Evolutionary conservation across 1,140 invertebrate genomes (phyloP).

Genomic region (Trigoniulus corallinus): DNA sequence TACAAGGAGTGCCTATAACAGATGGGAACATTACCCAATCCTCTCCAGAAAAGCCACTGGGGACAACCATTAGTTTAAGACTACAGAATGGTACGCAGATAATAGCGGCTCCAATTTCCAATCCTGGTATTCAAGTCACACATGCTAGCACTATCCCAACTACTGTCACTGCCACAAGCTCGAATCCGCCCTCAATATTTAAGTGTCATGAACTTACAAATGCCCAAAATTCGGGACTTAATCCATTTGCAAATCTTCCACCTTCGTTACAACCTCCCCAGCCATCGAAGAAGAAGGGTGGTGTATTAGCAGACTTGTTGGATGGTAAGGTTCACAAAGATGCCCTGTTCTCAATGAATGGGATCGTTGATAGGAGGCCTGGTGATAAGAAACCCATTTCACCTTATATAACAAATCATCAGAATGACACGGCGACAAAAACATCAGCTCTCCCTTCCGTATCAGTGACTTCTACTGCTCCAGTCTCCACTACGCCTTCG

Average conservation of each 20-base stretch:
- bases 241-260: neutral
- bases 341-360: constrained; percentile 4
- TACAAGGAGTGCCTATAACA: too few relatives aligned
- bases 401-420: neutral
- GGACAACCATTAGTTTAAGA: too few relatives aligned
- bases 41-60: too few relatives aligned
- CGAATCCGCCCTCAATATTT: neutral
- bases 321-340: constrained; percentile 35
- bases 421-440: neutral
- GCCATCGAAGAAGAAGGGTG: constrained; percentile 11
- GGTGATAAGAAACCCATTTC: neutral
- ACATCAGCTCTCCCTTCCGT: neutral
- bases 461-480: neutral
- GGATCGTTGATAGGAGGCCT: neutral
- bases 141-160: too few relatives aligned
- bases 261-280: constrained; percentile 5
- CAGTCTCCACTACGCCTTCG: too few relatives aligned
- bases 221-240: neutral
- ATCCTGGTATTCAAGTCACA: too few relatives aligned
- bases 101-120: too few relatives aligned
- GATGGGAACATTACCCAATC: too few relatives aligned
- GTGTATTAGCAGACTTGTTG: constrained; percentile 46
- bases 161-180: neutral
- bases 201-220: neutral
- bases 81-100: too few relatives aligned